A percentile compares a stretch with the other conserved stretches of the same genome.
These are phyloP conservation scores for Melipona beecheii DNA, from an alignment of 2,888 invertebrate genomes.

Conservation along the genomic window DNA sequence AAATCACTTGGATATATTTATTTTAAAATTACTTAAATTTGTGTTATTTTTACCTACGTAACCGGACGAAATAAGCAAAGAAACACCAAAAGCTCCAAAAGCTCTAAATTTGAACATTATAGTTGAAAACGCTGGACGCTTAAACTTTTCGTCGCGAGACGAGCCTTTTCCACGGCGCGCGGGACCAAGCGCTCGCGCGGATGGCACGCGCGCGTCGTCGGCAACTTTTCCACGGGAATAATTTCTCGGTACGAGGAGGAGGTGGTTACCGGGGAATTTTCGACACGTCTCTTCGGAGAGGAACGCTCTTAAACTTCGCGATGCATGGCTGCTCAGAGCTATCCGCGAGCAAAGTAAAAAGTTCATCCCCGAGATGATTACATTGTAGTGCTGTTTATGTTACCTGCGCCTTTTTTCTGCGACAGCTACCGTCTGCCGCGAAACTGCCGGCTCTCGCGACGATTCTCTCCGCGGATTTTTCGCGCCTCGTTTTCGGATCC, in stretches of 20 bases:
- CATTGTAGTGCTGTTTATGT: constrained; percentile 41
- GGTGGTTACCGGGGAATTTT: constrained; percentile 42
- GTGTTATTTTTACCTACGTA: no score
- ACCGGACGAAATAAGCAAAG: no score
- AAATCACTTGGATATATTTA: no score
- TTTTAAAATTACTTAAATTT: no score
- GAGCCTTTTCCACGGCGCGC: constrained; percentile 52
- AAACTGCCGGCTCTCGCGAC: constrained; percentile 7
- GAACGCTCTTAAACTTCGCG: constrained; percentile 46
- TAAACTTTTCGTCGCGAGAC: constrained; percentile 47
- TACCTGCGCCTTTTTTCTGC: neutral
- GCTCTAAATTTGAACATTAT: no score
- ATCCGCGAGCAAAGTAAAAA: constrained; percentile 51
- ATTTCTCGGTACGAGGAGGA: neutral
- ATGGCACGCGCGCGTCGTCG: constrained; percentile 2
- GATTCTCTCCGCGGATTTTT: constrained; percentile 11
- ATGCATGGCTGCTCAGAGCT: constrained; percentile 33
- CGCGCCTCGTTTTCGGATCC: neutral
- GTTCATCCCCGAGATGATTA: constrained; percentile 50
- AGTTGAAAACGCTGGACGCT: neutral
- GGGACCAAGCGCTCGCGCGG: constrained; percentile 29
- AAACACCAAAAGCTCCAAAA: no score
- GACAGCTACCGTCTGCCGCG: neutral
- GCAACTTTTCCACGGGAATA: constrained; percentile 48
- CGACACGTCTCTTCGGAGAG: constrained; percentile 16